Percentiles rank a stretch among this genome's conserved stretches.
Evolutionary conservation across 2,888 invertebrate genomes (phyloP).

Genomic region (Ormyrus labotus): DNA sequence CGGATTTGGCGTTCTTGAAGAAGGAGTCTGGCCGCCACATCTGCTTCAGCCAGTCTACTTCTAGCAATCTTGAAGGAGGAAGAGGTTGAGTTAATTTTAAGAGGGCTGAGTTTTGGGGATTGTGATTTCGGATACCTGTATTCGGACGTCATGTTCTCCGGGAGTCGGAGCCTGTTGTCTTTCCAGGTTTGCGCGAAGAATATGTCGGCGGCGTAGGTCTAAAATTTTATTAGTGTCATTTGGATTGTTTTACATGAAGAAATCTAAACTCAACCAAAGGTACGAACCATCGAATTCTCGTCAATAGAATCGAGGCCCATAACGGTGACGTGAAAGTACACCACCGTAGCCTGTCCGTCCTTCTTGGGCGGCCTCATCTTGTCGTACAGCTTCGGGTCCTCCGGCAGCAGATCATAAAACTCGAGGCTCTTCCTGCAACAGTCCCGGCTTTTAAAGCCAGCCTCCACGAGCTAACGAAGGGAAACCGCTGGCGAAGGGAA

Average conservation of each 20-base stretch:
- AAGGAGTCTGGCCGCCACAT: conserved; percentile 97
- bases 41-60: conserved; percentile 93
- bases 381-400: conserved; percentile 91
- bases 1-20: conserved; percentile 95
- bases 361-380: conserved; percentile 96
- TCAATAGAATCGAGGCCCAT: conserved; percentile 97
- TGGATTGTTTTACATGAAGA: background rate
- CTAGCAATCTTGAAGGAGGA: conserved; percentile 80
- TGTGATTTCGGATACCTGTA: conserved; percentile 80
- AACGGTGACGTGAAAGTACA: conserved; percentile 94
- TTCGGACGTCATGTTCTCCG: conserved; percentile 95
- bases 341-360: conserved; percentile 90
- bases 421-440: conserved; percentile 82
- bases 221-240: conserved; percentile 55
- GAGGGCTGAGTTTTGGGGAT: no score
- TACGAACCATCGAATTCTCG: conserved; percentile 92
- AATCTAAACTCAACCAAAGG: background rate
- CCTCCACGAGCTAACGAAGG: no score
- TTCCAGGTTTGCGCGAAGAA: conserved; percentile 97
- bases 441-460: no score
- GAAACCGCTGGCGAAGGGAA: no score
- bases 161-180: conserved; percentile 89
- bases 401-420: conserved; percentile 90
- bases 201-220: conserved; percentile 94
- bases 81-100: background rate